A percentile compares a stretch with the other conserved stretches of the same genome.
Conservation (phyloP, 2,113 vertebrate genomes). For the Clarias magur region DNA sequence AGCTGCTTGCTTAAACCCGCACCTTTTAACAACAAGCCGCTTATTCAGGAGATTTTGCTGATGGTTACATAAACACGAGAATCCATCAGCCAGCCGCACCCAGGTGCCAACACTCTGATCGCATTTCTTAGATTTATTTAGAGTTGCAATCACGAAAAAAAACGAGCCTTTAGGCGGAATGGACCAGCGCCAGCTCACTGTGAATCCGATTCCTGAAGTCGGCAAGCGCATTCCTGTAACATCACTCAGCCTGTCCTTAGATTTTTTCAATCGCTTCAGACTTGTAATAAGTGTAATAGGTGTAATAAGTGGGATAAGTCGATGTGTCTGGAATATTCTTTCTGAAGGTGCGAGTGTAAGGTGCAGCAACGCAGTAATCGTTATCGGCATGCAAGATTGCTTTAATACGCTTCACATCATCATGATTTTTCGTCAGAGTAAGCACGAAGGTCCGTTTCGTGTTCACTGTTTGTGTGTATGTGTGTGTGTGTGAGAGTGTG, state of each 20-base stretch:
- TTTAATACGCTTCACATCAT: slow-evolving; percentile 63
- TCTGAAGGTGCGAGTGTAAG: slow-evolving; percentile 8
- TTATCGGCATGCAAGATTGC: slow-evolving; percentile 66
- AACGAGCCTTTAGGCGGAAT: not conserved
- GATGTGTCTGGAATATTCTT: not conserved
- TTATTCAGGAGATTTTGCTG: not conserved
- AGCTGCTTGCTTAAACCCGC: not conserved
- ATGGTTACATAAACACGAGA: not conserved
- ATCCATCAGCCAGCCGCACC: not conserved
- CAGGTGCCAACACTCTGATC: not conserved
- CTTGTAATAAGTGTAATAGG: not conserved
- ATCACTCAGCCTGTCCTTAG: not conserved
- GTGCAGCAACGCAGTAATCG: slow-evolving; percentile 59
- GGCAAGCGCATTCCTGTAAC: not conserved
- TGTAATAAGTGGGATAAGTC: not conserved
- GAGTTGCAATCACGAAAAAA: not conserved
- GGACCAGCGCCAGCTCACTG: not conserved
- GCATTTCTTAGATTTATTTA: not conserved
- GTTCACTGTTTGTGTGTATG: not conserved
- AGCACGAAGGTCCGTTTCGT: slow-evolving; percentile 46
- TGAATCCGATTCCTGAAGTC: not conserved
- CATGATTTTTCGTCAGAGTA: slow-evolving; percentile 57
- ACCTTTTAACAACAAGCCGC: not conserved
- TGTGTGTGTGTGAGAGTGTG: slow-evolving; percentile 34
- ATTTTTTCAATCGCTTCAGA: not conserved